Percentiles rank a stretch among this genome's conserved stretches.
Conservation (phyloP, 2,113 vertebrate species). For the Romanogobio albipinnatus region DNA sequence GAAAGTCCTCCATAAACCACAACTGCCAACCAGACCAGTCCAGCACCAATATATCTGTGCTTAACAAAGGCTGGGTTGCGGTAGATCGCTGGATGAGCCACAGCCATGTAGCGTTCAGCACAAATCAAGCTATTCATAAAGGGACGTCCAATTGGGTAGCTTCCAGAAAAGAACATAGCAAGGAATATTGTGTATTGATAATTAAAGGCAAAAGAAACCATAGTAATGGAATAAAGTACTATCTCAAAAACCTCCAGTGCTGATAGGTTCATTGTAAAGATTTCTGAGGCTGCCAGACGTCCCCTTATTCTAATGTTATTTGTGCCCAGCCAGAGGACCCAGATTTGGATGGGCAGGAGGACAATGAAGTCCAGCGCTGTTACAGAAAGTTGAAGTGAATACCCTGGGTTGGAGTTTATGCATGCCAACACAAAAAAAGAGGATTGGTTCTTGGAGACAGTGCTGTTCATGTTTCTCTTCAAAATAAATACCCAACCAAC, state of each 20-base stretch:
- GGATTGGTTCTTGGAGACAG: background rate
- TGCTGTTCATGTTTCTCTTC: constrained; percentile 14
- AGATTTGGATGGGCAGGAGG: constrained; percentile 18
- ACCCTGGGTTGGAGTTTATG: too few species aligned
- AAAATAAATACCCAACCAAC: background rate
- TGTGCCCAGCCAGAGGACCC: constrained; percentile 13
- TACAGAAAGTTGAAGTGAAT: background rate
- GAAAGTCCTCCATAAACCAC: background rate
- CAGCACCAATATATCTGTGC: constrained; percentile 2
- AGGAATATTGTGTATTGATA: background rate
- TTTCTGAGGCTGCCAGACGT: background rate
- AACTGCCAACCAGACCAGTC: constrained; percentile 12
- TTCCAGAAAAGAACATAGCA: background rate
- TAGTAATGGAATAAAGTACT: background rate
- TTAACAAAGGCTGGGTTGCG: background rate
- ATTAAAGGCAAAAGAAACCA: background rate
- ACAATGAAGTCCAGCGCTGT: background rate
- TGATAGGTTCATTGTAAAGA: constrained; percentile 7
- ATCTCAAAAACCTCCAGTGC: background rate
- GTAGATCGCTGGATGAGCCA: constrained; percentile 22
- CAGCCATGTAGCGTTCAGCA: constrained; percentile 34
- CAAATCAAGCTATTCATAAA: constrained; percentile 36
- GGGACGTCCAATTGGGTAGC: background rate
- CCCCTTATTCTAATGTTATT: background rate
- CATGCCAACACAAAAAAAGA: background rate